Evolutionary conservation across 2,113 vertebrate species (phyloP), one percentile per base, ranked within the genome.

Genomic region (Pontoporia blainvillei): DNA sequence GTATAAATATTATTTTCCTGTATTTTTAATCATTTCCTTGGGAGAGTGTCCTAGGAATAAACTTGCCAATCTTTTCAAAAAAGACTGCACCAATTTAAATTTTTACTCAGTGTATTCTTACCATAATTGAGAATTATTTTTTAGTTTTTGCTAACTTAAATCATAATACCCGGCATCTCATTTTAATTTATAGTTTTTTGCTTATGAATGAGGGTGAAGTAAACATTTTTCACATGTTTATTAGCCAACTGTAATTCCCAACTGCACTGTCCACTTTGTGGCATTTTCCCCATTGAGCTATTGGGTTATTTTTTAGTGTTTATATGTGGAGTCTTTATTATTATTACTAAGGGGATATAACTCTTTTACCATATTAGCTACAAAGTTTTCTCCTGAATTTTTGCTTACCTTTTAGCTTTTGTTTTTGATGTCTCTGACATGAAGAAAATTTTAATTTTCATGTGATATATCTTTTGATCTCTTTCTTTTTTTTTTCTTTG

Each of bases 221-320:
- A 81, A 91, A 90, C n/a, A 73, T 81, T 94, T 88, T 84, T 76
- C 69, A 93, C 52, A 71, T 57, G 27, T 75, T 84, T 84, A 78
- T 66, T 57, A 90, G 49, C 23, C 59, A 92, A 59, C 9, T 93
- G 5, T 72, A 49, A 78, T 64, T 79, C 14, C 54, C 84, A 64
- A 71, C 62, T 83, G 2, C 23, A 44, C 36, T 64, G 29, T 67
- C 75, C n/a, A 39, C 54, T 93, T 71, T 36, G 57, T 41, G 59
- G 34, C 41, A 87, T 86, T 93, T 62, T 46, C 44, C 29, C 41
- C 86, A 96, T 44, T 71, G 15, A 92, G 14, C 31, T 62, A 69
- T 2, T 29, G 14, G n/a, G 10, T 73, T 46, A 57, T 67, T 87
- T 83, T 66, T 86, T 69, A 82, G 29, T 54, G 46, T 79, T 96